phyloP scores from a whole-genome alignment of 2,113 vertebrate genomes.

The Lichenostomus cassidix region DNA sequence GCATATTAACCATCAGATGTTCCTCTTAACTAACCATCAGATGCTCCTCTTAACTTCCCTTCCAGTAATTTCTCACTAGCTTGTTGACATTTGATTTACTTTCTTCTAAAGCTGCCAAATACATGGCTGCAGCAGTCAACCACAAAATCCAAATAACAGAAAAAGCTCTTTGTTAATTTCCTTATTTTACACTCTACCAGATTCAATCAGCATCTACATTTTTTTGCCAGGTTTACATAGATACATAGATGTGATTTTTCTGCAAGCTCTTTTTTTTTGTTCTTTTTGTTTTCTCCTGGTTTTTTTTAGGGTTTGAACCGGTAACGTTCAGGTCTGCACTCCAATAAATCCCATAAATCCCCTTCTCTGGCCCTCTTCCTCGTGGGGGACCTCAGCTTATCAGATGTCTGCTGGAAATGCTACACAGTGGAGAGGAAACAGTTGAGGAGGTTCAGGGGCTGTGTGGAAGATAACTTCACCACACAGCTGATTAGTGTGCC shows the following conservation, averaged over 20 bases:
- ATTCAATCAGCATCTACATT: background rate
- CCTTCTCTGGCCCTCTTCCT: background rate
- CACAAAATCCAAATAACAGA: background rate
- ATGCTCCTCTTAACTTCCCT: background rate
- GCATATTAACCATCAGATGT: background rate
- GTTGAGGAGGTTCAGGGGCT: background rate
- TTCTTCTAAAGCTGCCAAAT: background rate
- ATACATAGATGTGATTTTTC: background rate
- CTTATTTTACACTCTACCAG: background rate
- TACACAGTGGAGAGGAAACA: background rate
- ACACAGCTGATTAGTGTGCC: background rate
- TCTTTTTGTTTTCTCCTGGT: background rate
- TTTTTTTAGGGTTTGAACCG: background rate
- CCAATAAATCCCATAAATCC: background rate
- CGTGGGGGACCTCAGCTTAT: background rate
- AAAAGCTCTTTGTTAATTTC: background rate
- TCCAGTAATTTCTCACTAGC: background rate
- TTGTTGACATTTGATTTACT: background rate
- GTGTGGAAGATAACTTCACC: background rate
- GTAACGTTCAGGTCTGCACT: background rate
- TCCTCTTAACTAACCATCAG: background rate
- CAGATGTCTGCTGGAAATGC: background rate
- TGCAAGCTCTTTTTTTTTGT: background rate
- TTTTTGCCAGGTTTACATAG: background rate
- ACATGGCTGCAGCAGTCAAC: background rate